Conservation (phyloP, 2,113 vertebrate species). For the Elanoides forficatus region DNA sequence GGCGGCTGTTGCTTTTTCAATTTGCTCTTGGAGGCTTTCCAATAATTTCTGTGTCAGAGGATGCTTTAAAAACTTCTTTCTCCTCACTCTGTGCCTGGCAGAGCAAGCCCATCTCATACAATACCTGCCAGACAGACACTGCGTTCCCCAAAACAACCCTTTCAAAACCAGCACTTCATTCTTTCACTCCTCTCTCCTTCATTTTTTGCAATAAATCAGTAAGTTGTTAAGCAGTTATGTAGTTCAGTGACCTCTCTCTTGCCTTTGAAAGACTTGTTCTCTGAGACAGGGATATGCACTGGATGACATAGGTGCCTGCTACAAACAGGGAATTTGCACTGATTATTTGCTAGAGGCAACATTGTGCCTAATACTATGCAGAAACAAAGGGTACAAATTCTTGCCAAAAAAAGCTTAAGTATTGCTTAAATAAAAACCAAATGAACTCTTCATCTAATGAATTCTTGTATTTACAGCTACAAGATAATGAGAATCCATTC, state of each 20-base stretch:
- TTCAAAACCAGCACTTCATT: neutral
- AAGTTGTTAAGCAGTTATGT: neutral
- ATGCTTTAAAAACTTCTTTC: constrained; percentile 40
- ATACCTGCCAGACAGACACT: constrained; percentile 7
- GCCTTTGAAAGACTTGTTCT: neutral
- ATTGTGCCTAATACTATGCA: neutral
- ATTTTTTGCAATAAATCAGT: neutral
- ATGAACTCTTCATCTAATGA: neutral
- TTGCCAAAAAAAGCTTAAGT: neutral
- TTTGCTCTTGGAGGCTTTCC: constrained; percentile 49
- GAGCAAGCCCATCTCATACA: neutral
- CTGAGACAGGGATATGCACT: neutral
- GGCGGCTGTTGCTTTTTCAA: constrained; percentile 38
- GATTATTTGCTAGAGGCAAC: neutral
- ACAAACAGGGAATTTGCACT: neutral
- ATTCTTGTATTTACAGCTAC: neutral
- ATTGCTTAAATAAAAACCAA: neutral
- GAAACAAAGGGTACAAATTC: neutral
- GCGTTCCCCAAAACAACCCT: neutral
- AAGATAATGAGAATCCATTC: neutral
- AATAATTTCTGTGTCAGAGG: constrained; percentile 46
- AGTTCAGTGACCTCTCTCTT: neutral
- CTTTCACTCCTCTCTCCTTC: neutral
- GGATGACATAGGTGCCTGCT: neutral
- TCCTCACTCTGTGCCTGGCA: neutral